These are phyloP conservation scores for Nesogale talazaci DNA, from an alignment of 2,113 vertebrate genomes.

Conservation along the genomic window DNA sequence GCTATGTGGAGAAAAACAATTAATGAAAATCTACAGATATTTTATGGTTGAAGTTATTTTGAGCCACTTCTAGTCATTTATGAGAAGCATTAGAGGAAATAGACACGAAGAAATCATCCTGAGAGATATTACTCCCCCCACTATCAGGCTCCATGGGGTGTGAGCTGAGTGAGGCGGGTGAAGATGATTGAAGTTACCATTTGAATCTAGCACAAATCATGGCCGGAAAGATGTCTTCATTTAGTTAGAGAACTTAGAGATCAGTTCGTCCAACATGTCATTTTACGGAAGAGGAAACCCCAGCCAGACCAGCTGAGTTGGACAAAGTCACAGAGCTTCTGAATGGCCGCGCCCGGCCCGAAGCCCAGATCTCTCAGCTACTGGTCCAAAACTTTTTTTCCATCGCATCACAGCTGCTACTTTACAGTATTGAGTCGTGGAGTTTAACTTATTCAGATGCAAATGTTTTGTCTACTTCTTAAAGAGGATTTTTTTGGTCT, in stretches of 20 bases:
- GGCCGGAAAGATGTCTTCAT: neutral
- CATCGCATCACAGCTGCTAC: slow-evolving; percentile 47
- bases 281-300: slow-evolving; percentile 18
- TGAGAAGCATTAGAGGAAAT: no score
- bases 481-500: slow-evolving; percentile 4
- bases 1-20: neutral
- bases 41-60: no score
- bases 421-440: neutral
- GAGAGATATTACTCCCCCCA: accelerated
- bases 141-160: neutral
- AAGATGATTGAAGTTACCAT: neutral
- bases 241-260: neutral
- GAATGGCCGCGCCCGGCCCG: slow-evolving; percentile 21
- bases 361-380: neutral
- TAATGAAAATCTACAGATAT: neutral
- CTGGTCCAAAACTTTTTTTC: slow-evolving; percentile 8
- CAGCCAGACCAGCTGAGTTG: neutral
- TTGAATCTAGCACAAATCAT: neutral
- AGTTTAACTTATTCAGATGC: slow-evolving; percentile 60
- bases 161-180: neutral
- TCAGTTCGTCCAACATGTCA: neutral
- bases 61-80: no score
- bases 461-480: slow-evolving; percentile 40
- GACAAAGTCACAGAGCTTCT: neutral
- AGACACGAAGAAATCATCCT: neutral